Base-by-base conservation (phyloP, 2,113 vertebrate species). In the Lamprotornis superbus region DNA sequence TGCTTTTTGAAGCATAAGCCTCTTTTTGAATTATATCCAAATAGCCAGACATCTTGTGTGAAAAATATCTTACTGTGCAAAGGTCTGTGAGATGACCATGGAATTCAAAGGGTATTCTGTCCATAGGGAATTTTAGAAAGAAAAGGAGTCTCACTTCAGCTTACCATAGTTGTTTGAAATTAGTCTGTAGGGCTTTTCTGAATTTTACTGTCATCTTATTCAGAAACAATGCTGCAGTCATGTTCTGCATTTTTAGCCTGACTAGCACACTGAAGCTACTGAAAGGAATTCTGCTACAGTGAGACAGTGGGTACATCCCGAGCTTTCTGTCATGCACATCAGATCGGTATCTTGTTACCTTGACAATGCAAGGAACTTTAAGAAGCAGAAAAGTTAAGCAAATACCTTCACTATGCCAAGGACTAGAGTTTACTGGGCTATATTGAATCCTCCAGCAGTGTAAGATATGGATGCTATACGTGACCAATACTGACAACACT, bases 1-100 rank as follows among this genome's bases (percentile, higher is more conserved):
- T 96, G 79, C 47, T 95, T 91, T 97, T 98, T 98, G 97, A 98
- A 95, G 90, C 96, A 23, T 98, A 98, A 98, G 81, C 97, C 53
- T 97, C 80, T 97, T 97, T 96, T 95, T 97, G 85, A 97, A 96
- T 97, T 96, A 87, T 93, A 93, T 97, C 95, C 97, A 97, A 96
- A 96, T 65, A 79, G 42, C 80, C 89, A 94, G 90, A 94, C 52
- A 61, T 87, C 85, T 96, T 87, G 15, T 86, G 47, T 87, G 49
- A 97, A 97, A 97, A 97, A 95, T 67, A 57, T 78, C 87, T 97
- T 97, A 93, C 60, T 86, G 95, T 81, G 81, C 87, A 97, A 97
- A 98, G 95, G 60, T 95, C 93, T 96, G 39, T 60, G 81, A 94
- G 90, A 95, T 97, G 94, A 95, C 15, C 52, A 90, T 44, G 75